Percentiles rank a stretch among this genome's conserved stretches.
phyloP scores from a whole-genome alignment of 1,140 invertebrate genomes.

The Bombus haemorrhoidalis region DNA sequence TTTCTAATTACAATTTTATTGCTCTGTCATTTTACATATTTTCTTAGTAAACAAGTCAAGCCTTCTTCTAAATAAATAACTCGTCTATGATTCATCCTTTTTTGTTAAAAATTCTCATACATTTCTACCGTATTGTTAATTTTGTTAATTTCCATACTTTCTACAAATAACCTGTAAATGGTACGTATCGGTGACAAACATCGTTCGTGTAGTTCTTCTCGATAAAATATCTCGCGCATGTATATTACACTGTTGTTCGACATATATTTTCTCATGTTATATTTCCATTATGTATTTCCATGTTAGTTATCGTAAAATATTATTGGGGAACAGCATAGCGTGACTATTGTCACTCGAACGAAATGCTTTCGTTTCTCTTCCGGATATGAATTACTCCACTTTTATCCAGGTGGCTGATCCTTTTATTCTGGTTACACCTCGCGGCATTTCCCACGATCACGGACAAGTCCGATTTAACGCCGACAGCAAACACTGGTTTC shows the following conservation, averaged over 20 bases:
- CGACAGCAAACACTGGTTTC: slow-evolving; percentile 43
- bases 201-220: too few relatives aligned
- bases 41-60: not conserved
- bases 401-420: slow-evolving; percentile 44
- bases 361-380: slow-evolving; percentile 14
- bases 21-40: not conserved
- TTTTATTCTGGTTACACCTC: slow-evolving; percentile 38
- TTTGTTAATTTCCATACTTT: too few relatives aligned
- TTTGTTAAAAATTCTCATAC: too few relatives aligned
- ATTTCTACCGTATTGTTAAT: too few relatives aligned
- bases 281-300: not conserved
- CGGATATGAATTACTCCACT: slow-evolving; percentile 28
- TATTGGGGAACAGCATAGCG: too few relatives aligned
- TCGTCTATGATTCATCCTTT: too few relatives aligned
- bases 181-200: too few relatives aligned
- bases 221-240: too few relatives aligned
- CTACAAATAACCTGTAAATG: too few relatives aligned
- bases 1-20: not conserved
- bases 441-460: slow-evolving; percentile 47
- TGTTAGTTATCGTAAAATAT: not conserved
- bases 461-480: slow-evolving; percentile 32
- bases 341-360: not conserved
- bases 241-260: too few relatives aligned
- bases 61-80: too few relatives aligned
- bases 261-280: too few relatives aligned